Evolutionary conservation across 2,888 invertebrate species (phyloP), one percentile per base, ranked within the genome.

Genomic region (Nomada ferruginata): DNA sequence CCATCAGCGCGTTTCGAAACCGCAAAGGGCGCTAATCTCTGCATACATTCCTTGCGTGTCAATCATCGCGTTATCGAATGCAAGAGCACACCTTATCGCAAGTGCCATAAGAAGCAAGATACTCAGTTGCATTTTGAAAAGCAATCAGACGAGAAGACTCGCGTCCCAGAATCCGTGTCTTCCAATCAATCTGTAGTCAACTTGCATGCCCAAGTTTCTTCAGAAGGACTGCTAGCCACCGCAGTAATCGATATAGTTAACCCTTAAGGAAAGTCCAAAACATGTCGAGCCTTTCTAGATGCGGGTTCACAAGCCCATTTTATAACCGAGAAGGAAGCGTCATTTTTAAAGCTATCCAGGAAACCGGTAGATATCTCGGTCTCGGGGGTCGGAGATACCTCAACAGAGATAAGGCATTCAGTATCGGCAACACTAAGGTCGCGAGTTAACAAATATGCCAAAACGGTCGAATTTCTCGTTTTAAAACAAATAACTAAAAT

Each of bases 271-370:
- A 26, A 18, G 1, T 26, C 23, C 13, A 59, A 50, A 4, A 23
- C 4, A 15, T 70, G 70, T 50, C 47, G 70, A 63, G 57, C 26
- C 11, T 26, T 72, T 18, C 10, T 72, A 11, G 72, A 72, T 55
- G 53, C 42, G n/a, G 55, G 72, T 9, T 72, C 55, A 29, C 57
- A 72, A 18, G 50, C 63, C 0, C 13, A 72, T 53, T 72, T 64
- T 18, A 64, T 72, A 26, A 72, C 64, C 0, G 44, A 55, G n/a
- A 44, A 1, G 0, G 3, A 57, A 26, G 72, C 60, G 2, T 36
- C 64, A 7, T 65, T 26, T 9, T 29, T 52, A 11, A 65, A 65
- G 0, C 29, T 65, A 65, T 50, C 29, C 18, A 65, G n/a, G 18
- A 50, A 26, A 29, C 29, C 29, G 18, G 64, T 65, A 3, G 29